Conservation (phyloP, 2,888 invertebrate genomes). For the Epinotia ramella region DNA sequence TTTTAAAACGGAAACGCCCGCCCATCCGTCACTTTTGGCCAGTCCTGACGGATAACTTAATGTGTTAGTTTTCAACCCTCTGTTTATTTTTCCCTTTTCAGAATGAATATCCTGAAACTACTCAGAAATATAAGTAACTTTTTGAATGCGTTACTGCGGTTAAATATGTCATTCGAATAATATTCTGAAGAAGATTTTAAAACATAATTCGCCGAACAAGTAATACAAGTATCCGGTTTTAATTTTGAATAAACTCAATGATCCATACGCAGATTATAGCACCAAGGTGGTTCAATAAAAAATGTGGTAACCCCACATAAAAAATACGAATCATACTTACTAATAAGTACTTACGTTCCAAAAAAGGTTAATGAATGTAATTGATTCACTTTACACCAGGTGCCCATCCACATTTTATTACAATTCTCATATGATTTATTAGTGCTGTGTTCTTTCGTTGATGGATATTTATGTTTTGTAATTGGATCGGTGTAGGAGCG, state of each 20-base stretch:
- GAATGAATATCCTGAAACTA: constrained; percentile 10
- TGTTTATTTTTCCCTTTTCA: constrained; percentile 41
- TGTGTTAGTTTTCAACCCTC: constrained; percentile 42
- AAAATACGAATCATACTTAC: not conserved
- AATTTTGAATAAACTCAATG: too few species aligned
- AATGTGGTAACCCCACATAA: too few species aligned
- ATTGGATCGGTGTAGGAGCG: not conserved
- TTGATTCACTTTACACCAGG: not conserved
- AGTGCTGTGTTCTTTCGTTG: not conserved
- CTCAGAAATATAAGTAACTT: constrained; percentile 6
- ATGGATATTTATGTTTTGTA: not conserved
- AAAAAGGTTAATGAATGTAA: not conserved
- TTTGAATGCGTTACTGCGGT: constrained; percentile 10
- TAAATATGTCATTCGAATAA: too few species aligned
- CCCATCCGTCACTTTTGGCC: constrained; percentile 75
- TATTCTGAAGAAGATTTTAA: too few species aligned
- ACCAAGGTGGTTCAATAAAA: too few species aligned
- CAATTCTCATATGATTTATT: not conserved
- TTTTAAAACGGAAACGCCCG: constrained; percentile 71
- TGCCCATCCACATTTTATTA: not conserved
- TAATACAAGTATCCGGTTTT: too few species aligned
- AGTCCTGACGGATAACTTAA: constrained; percentile 62
- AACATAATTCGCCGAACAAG: too few species aligned
- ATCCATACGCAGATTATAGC: too few species aligned
- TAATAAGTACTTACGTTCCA: not conserved